phyloP scores from a whole-genome alignment of 2,888 invertebrate species.

The Baronia brevicornis region DNA sequence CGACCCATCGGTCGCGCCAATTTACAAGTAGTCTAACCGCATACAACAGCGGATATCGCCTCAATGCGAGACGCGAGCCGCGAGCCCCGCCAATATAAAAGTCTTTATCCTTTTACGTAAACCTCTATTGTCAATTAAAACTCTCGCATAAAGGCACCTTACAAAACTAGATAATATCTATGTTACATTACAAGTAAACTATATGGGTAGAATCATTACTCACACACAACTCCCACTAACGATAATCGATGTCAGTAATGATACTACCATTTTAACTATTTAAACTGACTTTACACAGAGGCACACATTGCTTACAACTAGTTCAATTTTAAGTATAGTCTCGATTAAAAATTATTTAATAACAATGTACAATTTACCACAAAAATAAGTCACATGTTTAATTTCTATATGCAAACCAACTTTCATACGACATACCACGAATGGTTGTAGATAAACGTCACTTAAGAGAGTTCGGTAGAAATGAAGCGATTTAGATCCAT shows the following conservation, averaged over 20 bases:
- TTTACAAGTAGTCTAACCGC: conserved; percentile 59
- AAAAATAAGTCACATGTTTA: conserved; percentile 1
- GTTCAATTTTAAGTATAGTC: conserved; percentile 20
- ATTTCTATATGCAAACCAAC: background rate
- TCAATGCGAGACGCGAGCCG: conserved; percentile 48
- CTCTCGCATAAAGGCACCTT: conserved; percentile 53
- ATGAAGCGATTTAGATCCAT: no score
- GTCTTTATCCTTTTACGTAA: conserved; percentile 21
- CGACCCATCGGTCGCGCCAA: conserved; percentile 40
- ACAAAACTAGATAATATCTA: conserved; percentile 55
- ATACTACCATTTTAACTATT: conserved; percentile 35
- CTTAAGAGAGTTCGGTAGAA: background rate
- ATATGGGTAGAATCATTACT: conserved; percentile 25
- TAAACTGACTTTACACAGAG: conserved; percentile 66
- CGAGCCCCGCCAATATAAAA: conserved; percentile 9
- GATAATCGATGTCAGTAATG: conserved; percentile 28
- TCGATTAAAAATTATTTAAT: background rate
- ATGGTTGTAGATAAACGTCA: background rate
- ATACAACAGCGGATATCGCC: conserved; percentile 45
- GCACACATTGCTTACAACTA: conserved; percentile 64
- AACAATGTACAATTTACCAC: conserved; percentile 33
- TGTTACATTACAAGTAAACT: conserved; percentile 26
- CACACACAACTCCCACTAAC: conserved; percentile 28
- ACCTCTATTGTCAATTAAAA: conserved; percentile 23
- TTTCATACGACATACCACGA: background rate